Evolutionary conservation across 2,797 vertebrate genomes (phyloP).

Genomic region (Micromesistius poutassou): DNA sequence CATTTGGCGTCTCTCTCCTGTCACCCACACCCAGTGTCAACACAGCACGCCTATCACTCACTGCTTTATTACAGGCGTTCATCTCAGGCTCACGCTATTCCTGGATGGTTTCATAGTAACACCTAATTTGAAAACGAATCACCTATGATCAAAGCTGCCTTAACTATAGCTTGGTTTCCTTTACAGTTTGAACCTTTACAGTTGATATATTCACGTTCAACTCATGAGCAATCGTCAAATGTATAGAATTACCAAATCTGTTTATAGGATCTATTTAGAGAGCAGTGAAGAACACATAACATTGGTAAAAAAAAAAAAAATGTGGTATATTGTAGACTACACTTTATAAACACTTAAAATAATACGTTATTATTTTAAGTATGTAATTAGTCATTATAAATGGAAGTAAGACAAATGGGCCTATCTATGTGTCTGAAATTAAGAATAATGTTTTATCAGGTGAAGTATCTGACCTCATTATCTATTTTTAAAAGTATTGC

Average conservation of each 20-base stretch:
- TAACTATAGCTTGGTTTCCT: no score
- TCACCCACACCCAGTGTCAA: slow-evolving; percentile 19
- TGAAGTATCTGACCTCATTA: neutral
- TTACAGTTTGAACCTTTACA: neutral
- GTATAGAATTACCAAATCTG: neutral
- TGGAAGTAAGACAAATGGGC: neutral
- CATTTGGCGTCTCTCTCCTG: neutral
- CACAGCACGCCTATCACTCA: neutral
- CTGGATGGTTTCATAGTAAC: neutral
- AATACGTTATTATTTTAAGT: no score
- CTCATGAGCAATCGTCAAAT: neutral
- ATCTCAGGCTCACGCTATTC: neutral
- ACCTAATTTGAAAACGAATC: neutral
- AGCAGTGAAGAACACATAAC: neutral
- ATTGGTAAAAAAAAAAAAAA: neutral
- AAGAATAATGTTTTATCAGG: neutral
- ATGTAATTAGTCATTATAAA: neutral
- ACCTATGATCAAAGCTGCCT: no score
- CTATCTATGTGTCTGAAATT: neutral
- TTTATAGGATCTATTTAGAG: neutral
- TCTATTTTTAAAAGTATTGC: neutral
- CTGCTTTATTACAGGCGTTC: slow-evolving; percentile 3
- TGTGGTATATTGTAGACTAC: neutral
- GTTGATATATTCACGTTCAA: neutral
- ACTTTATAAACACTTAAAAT: neutral